Evolutionary conservation across 2,888 invertebrate species (phyloP).

Genomic region (Agelastica alni): DNA sequence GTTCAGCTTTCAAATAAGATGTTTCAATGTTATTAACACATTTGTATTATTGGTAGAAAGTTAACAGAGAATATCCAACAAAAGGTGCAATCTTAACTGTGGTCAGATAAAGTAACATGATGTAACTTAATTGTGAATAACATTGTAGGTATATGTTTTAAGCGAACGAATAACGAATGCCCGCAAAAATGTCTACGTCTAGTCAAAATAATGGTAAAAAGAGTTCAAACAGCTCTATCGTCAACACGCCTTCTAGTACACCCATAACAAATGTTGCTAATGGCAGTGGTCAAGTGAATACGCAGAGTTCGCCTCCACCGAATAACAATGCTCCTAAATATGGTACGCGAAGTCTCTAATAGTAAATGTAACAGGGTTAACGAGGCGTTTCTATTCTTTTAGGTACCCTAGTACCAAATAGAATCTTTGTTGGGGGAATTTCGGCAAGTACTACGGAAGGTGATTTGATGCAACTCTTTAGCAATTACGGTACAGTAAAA

Average conservation of each 20-base stretch:
- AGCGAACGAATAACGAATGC: conserved; percentile 35
- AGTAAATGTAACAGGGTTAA: neutral
- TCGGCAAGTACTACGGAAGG: conserved; percentile 91
- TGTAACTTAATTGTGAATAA: conserved; percentile 33
- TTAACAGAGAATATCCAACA: conserved; percentile 21
- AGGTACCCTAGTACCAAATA: conserved; percentile 89
- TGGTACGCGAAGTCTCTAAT: conserved; percentile 49
- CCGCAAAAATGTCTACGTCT: conserved; percentile 37
- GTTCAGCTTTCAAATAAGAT: too few species aligned
- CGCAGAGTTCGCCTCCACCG: conserved; percentile 52
- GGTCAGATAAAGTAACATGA: conserved; percentile 30
- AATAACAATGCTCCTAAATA: conserved; percentile 60
- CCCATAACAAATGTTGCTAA: conserved; percentile 49
- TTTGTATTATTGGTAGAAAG: conserved; percentile 29
- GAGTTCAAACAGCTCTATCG: conserved; percentile 50
- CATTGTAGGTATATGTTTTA: conserved; percentile 37
- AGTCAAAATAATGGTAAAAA: conserved; percentile 49
- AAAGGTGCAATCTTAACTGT: conserved; percentile 26
- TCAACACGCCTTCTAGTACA: conserved; percentile 54
- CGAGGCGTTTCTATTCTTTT: conserved; percentile 2
- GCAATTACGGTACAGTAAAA: conserved; percentile 85
- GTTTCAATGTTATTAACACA: too few species aligned
- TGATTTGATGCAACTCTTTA: conserved; percentile 89
- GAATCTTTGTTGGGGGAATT: conserved; percentile 96
- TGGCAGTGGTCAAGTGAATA: conserved; percentile 42